Percentiles rank a stretch among this genome's conserved stretches.
Conservation (phyloP, 2,113 vertebrate genomes). For the Parotia lawesii region DNA sequence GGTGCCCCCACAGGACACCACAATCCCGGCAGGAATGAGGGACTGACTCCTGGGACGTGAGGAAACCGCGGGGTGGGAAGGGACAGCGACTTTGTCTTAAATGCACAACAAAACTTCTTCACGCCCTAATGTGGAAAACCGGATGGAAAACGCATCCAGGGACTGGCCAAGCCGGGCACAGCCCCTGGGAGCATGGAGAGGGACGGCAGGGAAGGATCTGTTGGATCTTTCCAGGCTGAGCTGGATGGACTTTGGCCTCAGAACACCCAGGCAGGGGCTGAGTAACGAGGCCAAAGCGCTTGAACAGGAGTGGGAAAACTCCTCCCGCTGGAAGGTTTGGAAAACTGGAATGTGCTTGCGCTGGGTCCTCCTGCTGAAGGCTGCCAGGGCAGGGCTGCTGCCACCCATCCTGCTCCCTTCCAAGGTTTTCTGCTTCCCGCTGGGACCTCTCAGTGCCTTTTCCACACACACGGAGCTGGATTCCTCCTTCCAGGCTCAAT, state of each 20-base stretch:
- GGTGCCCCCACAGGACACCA: not conserved
- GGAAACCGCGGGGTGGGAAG: accelerated
- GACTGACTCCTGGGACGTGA: not conserved
- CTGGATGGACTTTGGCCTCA: conserved; percentile 23
- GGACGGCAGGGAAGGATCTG: not conserved
- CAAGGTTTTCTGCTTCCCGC: not conserved
- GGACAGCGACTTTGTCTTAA: not conserved
- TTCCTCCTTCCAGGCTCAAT: not conserved
- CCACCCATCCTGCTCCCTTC: not conserved
- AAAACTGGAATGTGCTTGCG: not conserved
- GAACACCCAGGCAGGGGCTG: not conserved
- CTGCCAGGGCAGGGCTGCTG: not conserved
- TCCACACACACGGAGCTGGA: accelerated
- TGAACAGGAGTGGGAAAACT: not conserved
- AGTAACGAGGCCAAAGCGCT: not conserved
- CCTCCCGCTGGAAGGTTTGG: not conserved
- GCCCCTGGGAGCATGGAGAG: accelerated
- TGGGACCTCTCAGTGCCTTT: not conserved
- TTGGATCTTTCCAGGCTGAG: not conserved
- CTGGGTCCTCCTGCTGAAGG: not conserved
- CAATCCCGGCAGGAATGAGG: not conserved
- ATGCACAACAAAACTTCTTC: not conserved
- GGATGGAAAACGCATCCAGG: not conserved
- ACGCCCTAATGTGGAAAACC: accelerated
- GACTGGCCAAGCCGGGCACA: not conserved